A percentile compares a stretch with the other conserved stretches of the same genome.
These are phyloP conservation scores for Bombyx huttoni DNA, from an alignment of 2,888 invertebrate genomes.

Conservation along the genomic window DNA sequence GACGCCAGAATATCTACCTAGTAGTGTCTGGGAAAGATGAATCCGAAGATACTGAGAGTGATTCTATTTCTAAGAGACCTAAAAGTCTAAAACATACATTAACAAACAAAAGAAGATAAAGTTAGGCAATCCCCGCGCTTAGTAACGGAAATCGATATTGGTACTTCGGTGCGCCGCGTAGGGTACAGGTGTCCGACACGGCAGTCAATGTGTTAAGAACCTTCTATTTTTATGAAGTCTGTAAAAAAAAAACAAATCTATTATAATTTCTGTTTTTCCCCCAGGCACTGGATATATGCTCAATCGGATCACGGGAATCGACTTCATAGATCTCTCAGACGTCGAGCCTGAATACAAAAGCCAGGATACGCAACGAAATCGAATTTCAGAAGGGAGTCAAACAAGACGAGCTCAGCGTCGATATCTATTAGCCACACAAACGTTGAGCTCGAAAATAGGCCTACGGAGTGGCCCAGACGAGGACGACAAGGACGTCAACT, in stretches of 20 bases:
- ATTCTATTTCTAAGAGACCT: no score
- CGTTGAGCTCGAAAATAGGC: conserved; percentile 8
- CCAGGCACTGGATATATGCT: conserved; percentile 15
- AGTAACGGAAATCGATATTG: no score
- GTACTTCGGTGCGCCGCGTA: no score
- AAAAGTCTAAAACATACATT: no score
- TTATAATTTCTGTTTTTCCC: conserved; percentile 2
- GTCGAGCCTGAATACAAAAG: conserved; percentile 1
- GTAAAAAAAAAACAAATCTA: neutral
- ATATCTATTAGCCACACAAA: conserved; percentile 2
- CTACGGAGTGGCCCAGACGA: conserved; percentile 6
- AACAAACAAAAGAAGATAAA: no score
- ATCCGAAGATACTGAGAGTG: no score
- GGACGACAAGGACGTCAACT: conserved; percentile 29
- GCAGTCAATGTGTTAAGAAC: no score
- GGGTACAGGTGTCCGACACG: no score
- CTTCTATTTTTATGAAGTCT: no score
- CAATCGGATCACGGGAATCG: conserved; percentile 13
- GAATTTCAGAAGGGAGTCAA: neutral
- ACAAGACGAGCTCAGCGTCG: neutral
- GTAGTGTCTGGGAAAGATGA: no score
- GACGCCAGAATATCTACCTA: no score
- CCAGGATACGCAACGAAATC: neutral
- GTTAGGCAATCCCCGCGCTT: no score
- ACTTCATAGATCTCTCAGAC: conserved; percentile 19